Evolutionary conservation across 2,888 invertebrate genomes (phyloP).

Genomic region (Frankliniella intonsa): DNA sequence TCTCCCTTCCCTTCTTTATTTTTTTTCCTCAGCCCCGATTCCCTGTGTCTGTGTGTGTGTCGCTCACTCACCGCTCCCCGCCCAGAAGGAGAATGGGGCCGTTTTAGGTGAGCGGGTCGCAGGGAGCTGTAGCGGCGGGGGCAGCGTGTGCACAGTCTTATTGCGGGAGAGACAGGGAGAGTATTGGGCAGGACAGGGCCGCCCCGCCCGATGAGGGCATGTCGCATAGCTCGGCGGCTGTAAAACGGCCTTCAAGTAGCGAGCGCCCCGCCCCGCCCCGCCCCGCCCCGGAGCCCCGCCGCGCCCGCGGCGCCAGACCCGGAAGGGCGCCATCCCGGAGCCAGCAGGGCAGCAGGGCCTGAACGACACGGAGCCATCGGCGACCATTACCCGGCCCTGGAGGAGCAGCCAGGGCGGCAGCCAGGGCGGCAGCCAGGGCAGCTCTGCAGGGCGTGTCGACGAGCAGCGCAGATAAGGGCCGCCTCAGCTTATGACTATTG

Average conservation of each 20-base stretch:
- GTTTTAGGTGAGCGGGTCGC: not conserved
- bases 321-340: not conserved
- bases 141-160: not conserved
- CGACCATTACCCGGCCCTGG: not conserved
- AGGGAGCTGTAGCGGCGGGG: not conserved
- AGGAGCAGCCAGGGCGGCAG: not conserved
- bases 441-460: too few species aligned
- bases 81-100: too few species aligned
- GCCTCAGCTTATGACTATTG: slow-evolving; percentile 22
- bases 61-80: too few species aligned
- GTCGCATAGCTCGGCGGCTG: too few species aligned
- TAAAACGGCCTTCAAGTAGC: too few species aligned
- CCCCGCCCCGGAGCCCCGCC: not conserved
- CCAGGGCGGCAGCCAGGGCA: not conserved
- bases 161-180: too few species aligned
- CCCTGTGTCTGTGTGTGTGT: too few species aligned
- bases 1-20: too few species aligned
- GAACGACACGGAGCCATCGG: not conserved
- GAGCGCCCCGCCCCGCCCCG: not conserved
- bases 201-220: too few species aligned
- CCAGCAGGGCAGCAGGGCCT: too few species aligned
- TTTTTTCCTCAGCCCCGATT: too few species aligned
- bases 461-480: not conserved
- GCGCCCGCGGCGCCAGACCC: not conserved
- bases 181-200: too few species aligned